Evolutionary conservation across 2,797 vertebrate genomes (phyloP).

Genomic region (Cetoscarus ocellatus): DNA sequence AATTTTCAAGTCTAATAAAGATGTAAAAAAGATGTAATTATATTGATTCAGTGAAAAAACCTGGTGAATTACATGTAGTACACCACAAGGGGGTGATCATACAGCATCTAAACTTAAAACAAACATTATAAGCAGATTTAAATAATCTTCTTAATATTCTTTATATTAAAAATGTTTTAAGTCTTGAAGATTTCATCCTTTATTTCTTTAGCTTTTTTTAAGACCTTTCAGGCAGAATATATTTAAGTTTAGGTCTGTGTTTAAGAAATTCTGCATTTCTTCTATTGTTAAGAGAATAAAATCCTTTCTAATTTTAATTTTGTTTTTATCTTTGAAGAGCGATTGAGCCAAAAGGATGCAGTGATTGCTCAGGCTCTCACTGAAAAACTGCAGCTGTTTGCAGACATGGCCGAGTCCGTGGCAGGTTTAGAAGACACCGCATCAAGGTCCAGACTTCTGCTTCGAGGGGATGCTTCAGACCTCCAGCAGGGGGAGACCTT

Average conservation of each 20-base stretch:
- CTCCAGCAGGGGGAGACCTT: constrained; percentile 91
- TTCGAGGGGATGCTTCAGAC: constrained; percentile 87
- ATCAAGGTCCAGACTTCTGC: constrained; percentile 80
- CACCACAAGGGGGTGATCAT: constrained; percentile 65
- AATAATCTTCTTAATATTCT: too few species aligned
- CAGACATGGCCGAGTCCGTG: constrained; percentile 88
- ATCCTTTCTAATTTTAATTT: background rate
- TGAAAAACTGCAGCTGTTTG: constrained; percentile 94
- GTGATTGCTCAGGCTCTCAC: constrained; percentile 87
- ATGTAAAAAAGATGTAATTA: too few species aligned
- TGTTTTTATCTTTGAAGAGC: constrained; percentile 77
- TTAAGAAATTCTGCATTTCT: background rate
- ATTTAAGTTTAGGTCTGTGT: background rate
- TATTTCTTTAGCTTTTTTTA: background rate
- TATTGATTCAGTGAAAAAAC: background rate
- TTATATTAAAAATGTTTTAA: background rate
- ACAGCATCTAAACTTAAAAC: background rate
- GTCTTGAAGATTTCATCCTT: too few species aligned
- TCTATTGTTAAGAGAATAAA: background rate
- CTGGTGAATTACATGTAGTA: background rate
- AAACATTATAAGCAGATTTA: too few species aligned
- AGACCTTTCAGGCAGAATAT: background rate
- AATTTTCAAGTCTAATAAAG: too few species aligned
- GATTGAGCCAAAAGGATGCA: constrained; percentile 88
- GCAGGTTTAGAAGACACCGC: constrained; percentile 84